Evolutionary conservation across 2,113 vertebrate genomes (phyloP).

Genomic region (Illadopsis cleaveri): DNA sequence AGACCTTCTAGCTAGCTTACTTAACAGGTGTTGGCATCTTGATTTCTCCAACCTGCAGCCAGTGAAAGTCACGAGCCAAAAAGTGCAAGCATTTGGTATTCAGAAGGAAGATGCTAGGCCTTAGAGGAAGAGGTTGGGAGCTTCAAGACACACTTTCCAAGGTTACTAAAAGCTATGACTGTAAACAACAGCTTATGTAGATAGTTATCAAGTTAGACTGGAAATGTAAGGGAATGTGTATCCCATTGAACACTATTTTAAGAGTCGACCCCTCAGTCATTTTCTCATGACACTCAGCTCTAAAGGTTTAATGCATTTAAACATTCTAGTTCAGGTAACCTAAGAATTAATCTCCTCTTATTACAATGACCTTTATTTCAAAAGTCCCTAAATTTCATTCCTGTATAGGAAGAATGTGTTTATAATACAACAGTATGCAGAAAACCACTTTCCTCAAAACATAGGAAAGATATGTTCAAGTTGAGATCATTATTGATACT

Average conservation of each 20-base stretch:
- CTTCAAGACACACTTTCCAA: neutral
- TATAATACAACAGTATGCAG: neutral
- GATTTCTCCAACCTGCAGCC: neutral
- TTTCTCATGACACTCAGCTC: neutral
- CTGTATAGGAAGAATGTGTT: neutral
- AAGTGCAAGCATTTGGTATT: neutral
- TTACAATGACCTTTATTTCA: neutral
- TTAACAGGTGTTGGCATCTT: neutral
- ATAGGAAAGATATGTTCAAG: neutral
- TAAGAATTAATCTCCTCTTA: neutral
- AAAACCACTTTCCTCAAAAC: neutral
- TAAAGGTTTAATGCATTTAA: neutral
- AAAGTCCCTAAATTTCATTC: neutral
- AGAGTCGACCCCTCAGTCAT: neutral
- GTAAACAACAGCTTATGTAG: neutral
- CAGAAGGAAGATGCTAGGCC: neutral
- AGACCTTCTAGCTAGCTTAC: neutral
- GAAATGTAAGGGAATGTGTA: neutral
- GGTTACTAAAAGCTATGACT: neutral
- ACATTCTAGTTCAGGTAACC: neutral
- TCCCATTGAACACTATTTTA: neutral
- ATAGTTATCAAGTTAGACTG: neutral
- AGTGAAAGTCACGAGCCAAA: neutral
- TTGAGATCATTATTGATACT: neutral
- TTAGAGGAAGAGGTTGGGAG: neutral